phyloP scores from a whole-genome alignment of 2,888 invertebrate genomes.

The Malthinus flaveolus region DNA sequence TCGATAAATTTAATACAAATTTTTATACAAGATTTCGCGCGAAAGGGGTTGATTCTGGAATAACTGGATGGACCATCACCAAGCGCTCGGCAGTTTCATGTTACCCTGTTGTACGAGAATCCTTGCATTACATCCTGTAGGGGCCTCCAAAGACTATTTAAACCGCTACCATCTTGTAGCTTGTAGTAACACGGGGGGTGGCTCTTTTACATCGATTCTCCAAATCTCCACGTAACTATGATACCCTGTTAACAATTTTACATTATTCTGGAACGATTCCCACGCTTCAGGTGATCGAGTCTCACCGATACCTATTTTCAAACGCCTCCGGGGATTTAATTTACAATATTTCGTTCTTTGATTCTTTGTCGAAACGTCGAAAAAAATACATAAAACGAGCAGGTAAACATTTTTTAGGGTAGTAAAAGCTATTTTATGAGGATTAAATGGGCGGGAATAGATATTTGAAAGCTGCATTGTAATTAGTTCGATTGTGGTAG shows the following conservation, averaged over 20 bases:
- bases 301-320: constrained; percentile 1
- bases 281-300: constrained; percentile 19
- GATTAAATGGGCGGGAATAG: too few relatives aligned
- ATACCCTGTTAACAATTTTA: constrained; percentile 61
- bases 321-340: neutral
- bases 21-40: too few relatives aligned
- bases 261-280: constrained; percentile 47
- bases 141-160: constrained; percentile 38
- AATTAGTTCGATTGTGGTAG: too few relatives aligned
- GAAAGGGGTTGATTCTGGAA: too few relatives aligned
- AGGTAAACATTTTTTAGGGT: neutral
- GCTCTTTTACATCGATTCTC: neutral
- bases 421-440: too few relatives aligned
- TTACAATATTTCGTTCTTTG: neutral
- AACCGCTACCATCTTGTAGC: constrained; percentile 3
- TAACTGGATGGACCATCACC: neutral
- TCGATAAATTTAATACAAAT: too few relatives aligned
- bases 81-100: constrained; percentile 33
- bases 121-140: constrained; percentile 48
- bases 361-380: too few relatives aligned
- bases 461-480: too few relatives aligned
- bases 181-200: constrained; percentile 19
- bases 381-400: neutral
- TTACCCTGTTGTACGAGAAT: constrained; percentile 44
- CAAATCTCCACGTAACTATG: constrained; percentile 43